Percentiles rank a stretch among this genome's conserved stretches.
These are phyloP conservation scores for Caenorhabditis brenneri DNA, from an alignment of 1,140 invertebrate species.

Conservation along the genomic window DNA sequence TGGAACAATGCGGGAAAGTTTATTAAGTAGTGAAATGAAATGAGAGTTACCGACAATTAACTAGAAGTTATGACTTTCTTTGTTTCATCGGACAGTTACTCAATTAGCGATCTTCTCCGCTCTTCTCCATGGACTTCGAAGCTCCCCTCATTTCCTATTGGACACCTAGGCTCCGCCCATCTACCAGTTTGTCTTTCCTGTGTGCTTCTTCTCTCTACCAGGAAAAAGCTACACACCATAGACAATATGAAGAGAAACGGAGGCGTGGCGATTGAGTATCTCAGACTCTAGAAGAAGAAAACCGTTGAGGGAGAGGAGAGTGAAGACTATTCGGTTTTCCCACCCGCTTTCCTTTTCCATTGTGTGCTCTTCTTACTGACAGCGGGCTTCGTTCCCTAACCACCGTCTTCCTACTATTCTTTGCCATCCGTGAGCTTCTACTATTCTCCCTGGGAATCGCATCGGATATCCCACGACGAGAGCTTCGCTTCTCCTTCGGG, in stretches of 20 bases:
- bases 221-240: constrained; percentile 31
- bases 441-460: constrained; percentile 37
- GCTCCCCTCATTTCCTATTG: neutral
- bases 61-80: too few species aligned
- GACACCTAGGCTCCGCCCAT: neutral
- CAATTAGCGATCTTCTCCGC: neutral
- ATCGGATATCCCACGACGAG: constrained; percentile 39
- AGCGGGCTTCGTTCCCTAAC: neutral
- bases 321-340: constrained; percentile 20
- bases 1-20: too few species aligned
- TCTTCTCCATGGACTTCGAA: neutral
- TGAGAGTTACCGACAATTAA: too few species aligned
- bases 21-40: too few species aligned
- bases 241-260: constrained; percentile 37
- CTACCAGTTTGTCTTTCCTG: neutral
- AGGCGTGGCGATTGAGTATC: constrained; percentile 36
- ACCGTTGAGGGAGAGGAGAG: neutral
- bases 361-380: constrained; percentile 27
- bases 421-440: neutral
- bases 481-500: neutral
- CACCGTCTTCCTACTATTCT: neutral
- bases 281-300: constrained; percentile 33
- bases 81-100: too few species aligned
- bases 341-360: constrained; percentile 19
- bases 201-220: constrained; percentile 35